Percentiles rank a stretch among this genome's conserved stretches.
Conservation (phyloP, 2,888 invertebrate genomes). For the Ptilodon capucinus region DNA sequence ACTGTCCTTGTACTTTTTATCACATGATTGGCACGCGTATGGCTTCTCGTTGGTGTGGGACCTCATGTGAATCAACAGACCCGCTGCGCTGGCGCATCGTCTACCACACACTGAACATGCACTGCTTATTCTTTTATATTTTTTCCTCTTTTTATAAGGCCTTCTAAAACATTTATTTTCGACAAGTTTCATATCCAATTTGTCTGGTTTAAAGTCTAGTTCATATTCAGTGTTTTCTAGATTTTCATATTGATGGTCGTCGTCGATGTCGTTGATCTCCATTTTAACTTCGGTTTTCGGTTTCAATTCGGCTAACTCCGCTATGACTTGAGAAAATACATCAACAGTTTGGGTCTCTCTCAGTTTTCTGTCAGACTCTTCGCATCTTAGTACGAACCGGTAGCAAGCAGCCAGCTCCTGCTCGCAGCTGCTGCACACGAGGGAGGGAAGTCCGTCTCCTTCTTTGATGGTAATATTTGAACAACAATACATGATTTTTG, state of each 20-base stretch:
- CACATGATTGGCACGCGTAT: conserved; percentile 52
- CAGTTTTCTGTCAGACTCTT: conserved; percentile 53
- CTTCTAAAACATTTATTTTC: conserved; percentile 18
- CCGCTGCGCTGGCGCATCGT: conserved; percentile 48
- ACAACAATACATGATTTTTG: conserved; percentile 61
- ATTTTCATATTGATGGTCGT: conserved; percentile 24
- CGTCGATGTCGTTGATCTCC: conserved; percentile 32
- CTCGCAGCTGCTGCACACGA: conserved; percentile 53
- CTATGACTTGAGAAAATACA: conserved; percentile 6
- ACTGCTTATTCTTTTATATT: conserved; percentile 19
- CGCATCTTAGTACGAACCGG: conserved; percentile 57
- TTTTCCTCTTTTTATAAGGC: conserved; percentile 30
- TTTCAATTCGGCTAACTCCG: conserved; percentile 11
- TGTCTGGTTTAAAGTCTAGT: conserved; percentile 4
- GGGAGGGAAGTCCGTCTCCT: conserved; percentile 54
- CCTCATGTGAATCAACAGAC: conserved; percentile 55
- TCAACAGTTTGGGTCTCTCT: conserved; percentile 23
- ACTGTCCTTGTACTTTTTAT: conserved; percentile 58
- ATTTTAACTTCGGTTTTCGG: conserved; percentile 46
- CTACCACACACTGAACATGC: conserved; percentile 53
- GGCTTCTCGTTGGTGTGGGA: conserved; percentile 58
- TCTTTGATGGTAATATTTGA: conserved; percentile 43
- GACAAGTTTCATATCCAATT: conserved; percentile 11
- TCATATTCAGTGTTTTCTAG: conserved; percentile 20
- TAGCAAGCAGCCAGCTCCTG: conserved; percentile 48